Evolutionary conservation across 2,888 invertebrate genomes (phyloP), one percentile per base, ranked within the genome.

Genomic region (Caenorhabditis imperialis): DNA sequence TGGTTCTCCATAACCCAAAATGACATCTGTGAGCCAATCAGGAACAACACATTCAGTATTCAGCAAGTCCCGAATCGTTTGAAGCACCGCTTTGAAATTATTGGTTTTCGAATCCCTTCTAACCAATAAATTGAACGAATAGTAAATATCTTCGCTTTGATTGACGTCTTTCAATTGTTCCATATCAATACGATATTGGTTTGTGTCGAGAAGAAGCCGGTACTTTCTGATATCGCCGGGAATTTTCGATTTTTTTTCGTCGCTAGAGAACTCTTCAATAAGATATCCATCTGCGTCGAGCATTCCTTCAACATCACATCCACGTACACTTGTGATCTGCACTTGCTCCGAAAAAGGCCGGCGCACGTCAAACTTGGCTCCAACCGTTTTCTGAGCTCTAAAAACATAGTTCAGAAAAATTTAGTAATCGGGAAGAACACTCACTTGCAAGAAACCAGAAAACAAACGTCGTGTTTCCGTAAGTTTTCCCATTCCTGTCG

Each of bases 51-150:
- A 97, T 89, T 95, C 94, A 0, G 98, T 98, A 89, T 99, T 99
- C 96, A 99, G 97, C 81, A 99, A 91, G 89, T 98, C 96, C 2
- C 99, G 91, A 72, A 99, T 99, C 0, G 99, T 99, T 89, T 98
- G 97, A 83, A 99, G 90, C 0, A 99, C 99, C 0, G 99, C 99
- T 33, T 99, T 99, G 90, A 99, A 99, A 90, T 99, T 99, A 89
- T 99, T 99, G 90, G 99, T 97, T 88, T 99, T 99, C 0, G 99
- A 98, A 89, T 98, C 98, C n/a, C 99, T 92, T 37, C 99, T 92
- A 92, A 99, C 94, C 67, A 99, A 92, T 55, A 99, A 93, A 89
- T 97, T 99, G 90, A 99, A 99, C 12, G 93, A 92, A 87, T 94
- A 94, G 89, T 95, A 94, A 0, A 94, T 93, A 88, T 94, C 94